phyloP scores from a whole-genome alignment of 2,888 invertebrate species.

The Phania funesta region DNA sequence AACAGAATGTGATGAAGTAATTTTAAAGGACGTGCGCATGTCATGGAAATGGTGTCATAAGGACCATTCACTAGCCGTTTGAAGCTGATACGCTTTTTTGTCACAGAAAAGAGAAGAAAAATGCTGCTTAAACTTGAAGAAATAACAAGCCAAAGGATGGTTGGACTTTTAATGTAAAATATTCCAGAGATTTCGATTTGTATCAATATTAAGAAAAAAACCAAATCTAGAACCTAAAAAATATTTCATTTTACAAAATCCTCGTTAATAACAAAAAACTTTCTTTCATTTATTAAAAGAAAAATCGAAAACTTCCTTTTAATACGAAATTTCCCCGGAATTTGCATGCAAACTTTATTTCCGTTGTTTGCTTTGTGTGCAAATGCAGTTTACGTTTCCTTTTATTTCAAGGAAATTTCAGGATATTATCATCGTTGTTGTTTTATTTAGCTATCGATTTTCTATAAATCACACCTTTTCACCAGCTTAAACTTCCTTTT shows the following conservation, averaged over 20 bases:
- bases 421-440: slow-evolving; percentile 22
- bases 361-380: background rate
- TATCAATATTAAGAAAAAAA: background rate
- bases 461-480: slow-evolving; percentile 42
- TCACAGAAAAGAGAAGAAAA: background rate
- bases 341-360: slow-evolving; percentile 1
- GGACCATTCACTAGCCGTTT: slow-evolving; percentile 5
- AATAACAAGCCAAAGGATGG: background rate
- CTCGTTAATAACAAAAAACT: background rate
- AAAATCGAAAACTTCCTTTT: background rate
- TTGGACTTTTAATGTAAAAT: background rate
- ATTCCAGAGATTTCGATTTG: slow-evolving; percentile 19
- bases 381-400: slow-evolving; percentile 8
- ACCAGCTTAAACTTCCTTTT: slow-evolving; percentile 27
- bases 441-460: slow-evolving; percentile 48
- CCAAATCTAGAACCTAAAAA: background rate
- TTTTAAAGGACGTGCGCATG: slow-evolving; percentile 9
- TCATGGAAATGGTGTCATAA: slow-evolving; percentile 28
- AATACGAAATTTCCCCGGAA: background rate
- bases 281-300: background rate
- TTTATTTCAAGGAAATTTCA: slow-evolving; percentile 11
- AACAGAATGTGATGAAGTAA: background rate
- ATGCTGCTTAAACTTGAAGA: background rate
- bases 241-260: background rate
- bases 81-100: background rate